Percentiles rank a stretch among this genome's conserved stretches.
Evolutionary conservation across 2,888 invertebrate genomes (phyloP).

Genomic region (Gryllus longicercus): DNA sequence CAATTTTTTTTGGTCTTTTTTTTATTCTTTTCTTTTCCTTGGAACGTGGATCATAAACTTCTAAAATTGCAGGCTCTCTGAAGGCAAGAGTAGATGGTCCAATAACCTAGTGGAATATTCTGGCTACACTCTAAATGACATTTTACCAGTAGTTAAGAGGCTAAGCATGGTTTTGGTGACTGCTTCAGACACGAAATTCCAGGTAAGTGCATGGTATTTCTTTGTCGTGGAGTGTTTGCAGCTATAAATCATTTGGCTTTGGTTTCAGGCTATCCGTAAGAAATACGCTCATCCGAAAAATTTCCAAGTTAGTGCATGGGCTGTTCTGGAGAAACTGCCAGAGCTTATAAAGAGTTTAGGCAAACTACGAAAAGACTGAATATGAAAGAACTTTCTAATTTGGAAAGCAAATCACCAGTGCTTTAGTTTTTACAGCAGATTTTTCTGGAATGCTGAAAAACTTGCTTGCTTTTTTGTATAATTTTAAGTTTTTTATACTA

Average conservation of each 20-base stretch:
- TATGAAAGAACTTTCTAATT: too few species aligned
- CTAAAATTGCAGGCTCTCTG: conserved; percentile 24
- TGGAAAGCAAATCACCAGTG: too few species aligned
- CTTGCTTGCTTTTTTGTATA: background rate
- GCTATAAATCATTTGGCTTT: conserved; percentile 12
- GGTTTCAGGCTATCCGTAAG: conserved; percentile 54
- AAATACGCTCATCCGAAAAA: conserved; percentile 57
- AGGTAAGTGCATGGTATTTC: conserved; percentile 47
- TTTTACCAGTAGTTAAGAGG: conserved; percentile 64
- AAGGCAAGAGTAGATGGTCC: conserved; percentile 59
- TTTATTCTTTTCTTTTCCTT: conserved; percentile 21
- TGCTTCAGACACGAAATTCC: conserved; percentile 67
- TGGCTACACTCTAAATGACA: conserved; percentile 64
- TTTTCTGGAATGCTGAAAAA: too few species aligned
- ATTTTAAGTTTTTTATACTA: background rate
- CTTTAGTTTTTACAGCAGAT: too few species aligned
- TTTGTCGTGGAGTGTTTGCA: background rate
- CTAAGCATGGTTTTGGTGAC: conserved; percentile 67
- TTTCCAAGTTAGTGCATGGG: background rate
- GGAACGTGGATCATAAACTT: conserved; percentile 12
- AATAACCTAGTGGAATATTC: conserved; percentile 73
- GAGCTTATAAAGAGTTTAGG: background rate
- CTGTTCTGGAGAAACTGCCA: background rate
- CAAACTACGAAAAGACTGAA: too few species aligned
- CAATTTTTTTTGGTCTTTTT: background rate